Percentiles rank a stretch among this genome's conserved stretches.
Conservation (phyloP, 2,113 vertebrate species). For the Limnothrissa miodon region DNA sequence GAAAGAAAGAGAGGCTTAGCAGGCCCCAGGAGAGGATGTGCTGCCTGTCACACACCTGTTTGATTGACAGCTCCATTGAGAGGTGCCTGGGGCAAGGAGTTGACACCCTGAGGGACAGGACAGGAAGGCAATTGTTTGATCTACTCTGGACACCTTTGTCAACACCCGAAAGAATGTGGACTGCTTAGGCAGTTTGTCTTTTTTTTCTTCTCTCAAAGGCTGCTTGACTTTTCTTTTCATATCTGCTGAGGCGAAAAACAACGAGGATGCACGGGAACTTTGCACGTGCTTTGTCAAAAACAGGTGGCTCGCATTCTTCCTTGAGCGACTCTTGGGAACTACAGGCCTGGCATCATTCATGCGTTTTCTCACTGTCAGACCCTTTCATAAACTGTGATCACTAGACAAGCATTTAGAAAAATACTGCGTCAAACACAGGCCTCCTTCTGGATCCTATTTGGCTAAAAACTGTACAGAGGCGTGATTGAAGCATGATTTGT, state of each 20-base stretch:
- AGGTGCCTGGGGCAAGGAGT: background rate
- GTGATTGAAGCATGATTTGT: background rate
- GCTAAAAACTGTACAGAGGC: background rate
- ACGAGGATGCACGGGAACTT: background rate
- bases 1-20: slow-evolving; percentile 16
- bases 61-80: slow-evolving; percentile 16
- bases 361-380: background rate
- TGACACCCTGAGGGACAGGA: background rate
- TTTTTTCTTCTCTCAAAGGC: background rate
- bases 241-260: slow-evolving; percentile 12
- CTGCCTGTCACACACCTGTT: background rate
- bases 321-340: background rate
- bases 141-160: background rate
- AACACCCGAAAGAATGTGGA: background rate
- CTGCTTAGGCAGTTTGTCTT: background rate
- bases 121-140: background rate
- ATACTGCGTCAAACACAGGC: background rate
- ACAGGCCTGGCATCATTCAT: background rate
- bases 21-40: slow-evolving; percentile 3
- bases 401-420: background rate
- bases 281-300: background rate
- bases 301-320: background rate
- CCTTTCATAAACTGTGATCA: background rate
- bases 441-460: background rate
- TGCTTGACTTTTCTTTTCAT: background rate